Conservation (phyloP, 2,113 vertebrate species). For the Orientallactaga bullata region DNA sequence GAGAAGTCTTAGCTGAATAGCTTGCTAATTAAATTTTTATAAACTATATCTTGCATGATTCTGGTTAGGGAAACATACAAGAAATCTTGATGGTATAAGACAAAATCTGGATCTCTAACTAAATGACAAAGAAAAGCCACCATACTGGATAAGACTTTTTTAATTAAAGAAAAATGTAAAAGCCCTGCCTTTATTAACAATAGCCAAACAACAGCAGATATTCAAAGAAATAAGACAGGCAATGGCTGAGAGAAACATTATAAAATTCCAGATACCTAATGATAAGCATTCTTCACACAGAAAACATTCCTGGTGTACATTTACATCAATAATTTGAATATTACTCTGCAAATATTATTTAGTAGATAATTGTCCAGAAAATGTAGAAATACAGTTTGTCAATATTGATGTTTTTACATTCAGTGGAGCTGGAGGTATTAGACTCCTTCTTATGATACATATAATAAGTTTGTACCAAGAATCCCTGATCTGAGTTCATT, state of each 20-base stretch:
- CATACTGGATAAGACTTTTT: neutral
- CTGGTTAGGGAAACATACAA: neutral
- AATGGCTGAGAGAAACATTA: slow-evolving; percentile 91
- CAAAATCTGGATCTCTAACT: neutral
- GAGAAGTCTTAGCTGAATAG: neutral
- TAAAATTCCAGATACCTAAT: slow-evolving; percentile 93
- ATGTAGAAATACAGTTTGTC: slow-evolving; percentile 92
- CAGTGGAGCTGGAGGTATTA: slow-evolving; percentile 91
- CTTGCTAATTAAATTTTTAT: neutral
- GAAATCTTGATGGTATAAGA: neutral
- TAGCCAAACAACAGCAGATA: slow-evolving; percentile 80
- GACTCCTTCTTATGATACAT: slow-evolving; percentile 92
- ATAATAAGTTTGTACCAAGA: slow-evolving; percentile 94
- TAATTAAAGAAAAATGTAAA: neutral
- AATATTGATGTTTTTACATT: slow-evolving; percentile 95
- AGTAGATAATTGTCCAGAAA: slow-evolving; percentile 92
- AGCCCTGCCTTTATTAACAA: neutral
- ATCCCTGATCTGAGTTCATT: slow-evolving; percentile 94
- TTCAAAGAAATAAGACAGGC: slow-evolving; percentile 92
- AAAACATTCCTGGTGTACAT: slow-evolving; percentile 92
- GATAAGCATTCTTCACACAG: slow-evolving; percentile 93
- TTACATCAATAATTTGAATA: slow-evolving; percentile 93
- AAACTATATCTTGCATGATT: neutral
- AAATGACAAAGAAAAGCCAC: neutral
- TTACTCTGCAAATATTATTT: slow-evolving; percentile 92